Conservation (phyloP, 2,888 invertebrate genomes). For the Leucophenga maculata region DNA sequence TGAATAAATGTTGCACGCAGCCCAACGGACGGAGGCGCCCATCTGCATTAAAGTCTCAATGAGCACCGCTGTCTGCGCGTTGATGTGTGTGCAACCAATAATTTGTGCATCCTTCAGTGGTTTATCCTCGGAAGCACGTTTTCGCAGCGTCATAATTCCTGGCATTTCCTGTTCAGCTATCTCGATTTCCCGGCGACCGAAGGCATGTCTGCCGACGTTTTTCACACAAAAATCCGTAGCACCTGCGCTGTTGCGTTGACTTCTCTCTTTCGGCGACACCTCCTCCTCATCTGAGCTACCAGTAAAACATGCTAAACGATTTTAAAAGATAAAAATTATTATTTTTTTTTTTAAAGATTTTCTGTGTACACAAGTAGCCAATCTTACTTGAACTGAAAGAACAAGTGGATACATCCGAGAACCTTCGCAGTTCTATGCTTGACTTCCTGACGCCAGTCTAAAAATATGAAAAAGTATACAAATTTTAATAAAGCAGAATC, state of each 20-base stretch:
- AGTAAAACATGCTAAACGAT: slow-evolving; percentile 58
- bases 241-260: slow-evolving; percentile 87
- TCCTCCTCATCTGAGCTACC: slow-evolving; percentile 95
- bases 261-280: slow-evolving; percentile 90
- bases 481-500: too few species aligned
- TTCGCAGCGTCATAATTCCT: slow-evolving; percentile 93
- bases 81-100: slow-evolving; percentile 97
- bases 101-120: slow-evolving; percentile 94
- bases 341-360: not conserved
- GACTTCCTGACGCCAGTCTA: slow-evolving; percentile 55
- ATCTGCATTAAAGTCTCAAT: slow-evolving; percentile 90
- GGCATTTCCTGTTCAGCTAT: slow-evolving; percentile 99
- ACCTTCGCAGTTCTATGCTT: slow-evolving; percentile 58
- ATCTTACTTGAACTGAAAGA: slow-evolving; percentile 90
- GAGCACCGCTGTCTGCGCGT: slow-evolving; percentile 96
- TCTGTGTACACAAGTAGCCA: not conserved
- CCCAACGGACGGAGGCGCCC: slow-evolving; percentile 94
- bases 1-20: slow-evolving; percentile 97
- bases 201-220: slow-evolving; percentile 86
- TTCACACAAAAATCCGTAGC: slow-evolving; percentile 92
- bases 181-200: slow-evolving; percentile 95
- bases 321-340: not conserved
- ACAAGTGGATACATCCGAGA: slow-evolving; percentile 94
- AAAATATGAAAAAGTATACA: not conserved
- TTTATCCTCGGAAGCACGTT: slow-evolving; percentile 91